phyloP scores from a whole-genome alignment of 2,888 invertebrate species.

The Agriotes lineatus region DNA sequence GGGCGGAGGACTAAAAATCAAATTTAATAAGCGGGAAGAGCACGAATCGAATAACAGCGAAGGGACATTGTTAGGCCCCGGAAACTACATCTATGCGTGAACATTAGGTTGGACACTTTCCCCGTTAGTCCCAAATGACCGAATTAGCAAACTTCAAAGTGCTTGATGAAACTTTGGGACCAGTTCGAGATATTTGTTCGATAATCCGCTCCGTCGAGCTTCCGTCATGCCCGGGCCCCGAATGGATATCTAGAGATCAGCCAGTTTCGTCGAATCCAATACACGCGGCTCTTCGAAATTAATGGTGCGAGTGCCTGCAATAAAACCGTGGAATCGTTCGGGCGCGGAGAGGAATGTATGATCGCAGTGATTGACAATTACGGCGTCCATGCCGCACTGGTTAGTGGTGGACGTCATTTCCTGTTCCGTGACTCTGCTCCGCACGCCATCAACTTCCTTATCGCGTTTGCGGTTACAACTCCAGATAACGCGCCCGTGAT shows the following conservation, averaged over 20 bases:
- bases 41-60: constrained; percentile 8
- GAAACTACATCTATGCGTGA: constrained; percentile 28
- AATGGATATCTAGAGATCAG: constrained; percentile 20
- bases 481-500: constrained; percentile 6
- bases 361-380: constrained; percentile 13
- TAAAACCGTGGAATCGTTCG: too few relatives aligned
- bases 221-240: constrained; percentile 30
- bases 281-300: not conserved
- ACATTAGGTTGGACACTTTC: constrained; percentile 36
- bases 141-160: constrained; percentile 43
- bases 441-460: constrained; percentile 57
- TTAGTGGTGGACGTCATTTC: constrained; percentile 53
- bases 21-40: constrained; percentile 14
- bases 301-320: not conserved
- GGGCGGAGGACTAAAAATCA: not conserved
- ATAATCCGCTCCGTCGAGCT: constrained; percentile 39
- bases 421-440: constrained; percentile 53
- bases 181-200: constrained; percentile 40
- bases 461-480: constrained; percentile 43
- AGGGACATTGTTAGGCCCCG: constrained; percentile 19
- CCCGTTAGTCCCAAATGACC: constrained; percentile 33
- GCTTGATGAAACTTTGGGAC: constrained; percentile 40
- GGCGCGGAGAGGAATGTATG: too few relatives aligned
- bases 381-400: constrained; percentile 9
- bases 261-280: constrained; percentile 5